Percentiles rank a stretch among this genome's conserved stretches.
These are phyloP conservation scores for Salvator merianae DNA, from an alignment of 2,113 vertebrate species.

Conservation along the genomic window DNA sequence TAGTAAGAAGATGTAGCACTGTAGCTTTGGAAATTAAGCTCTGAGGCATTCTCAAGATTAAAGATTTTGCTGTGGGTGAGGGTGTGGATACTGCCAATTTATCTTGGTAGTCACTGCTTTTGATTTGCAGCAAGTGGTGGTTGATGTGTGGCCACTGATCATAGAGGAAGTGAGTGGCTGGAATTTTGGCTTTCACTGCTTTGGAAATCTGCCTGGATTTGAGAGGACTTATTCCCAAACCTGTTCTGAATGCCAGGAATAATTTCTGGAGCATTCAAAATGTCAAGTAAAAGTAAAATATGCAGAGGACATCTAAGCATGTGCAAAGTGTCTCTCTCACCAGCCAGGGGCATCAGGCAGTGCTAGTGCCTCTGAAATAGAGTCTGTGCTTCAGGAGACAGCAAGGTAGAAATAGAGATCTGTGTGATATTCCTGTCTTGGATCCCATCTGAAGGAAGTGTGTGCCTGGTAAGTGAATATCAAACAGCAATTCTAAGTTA, in stretches of 20 bases:
- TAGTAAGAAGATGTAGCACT: not conserved
- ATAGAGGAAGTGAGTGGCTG: not conserved
- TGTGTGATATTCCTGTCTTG: not conserved
- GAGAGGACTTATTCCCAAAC: not conserved
- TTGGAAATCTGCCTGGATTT: conserved; percentile 27
- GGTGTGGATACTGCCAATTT: not conserved
- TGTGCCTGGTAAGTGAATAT: not conserved
- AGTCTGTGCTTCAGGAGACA: not conserved
- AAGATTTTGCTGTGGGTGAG: not conserved
- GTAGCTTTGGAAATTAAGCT: not conserved
- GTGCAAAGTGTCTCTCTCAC: not conserved
- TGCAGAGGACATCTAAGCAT: not conserved
- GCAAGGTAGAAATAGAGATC: not conserved
- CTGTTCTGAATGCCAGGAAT: not conserved
- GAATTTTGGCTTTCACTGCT: not conserved
- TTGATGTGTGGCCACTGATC: not conserved
- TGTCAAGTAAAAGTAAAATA: not conserved
- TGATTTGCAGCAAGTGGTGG: not conserved
- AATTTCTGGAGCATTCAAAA: not conserved
- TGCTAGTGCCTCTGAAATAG: not conserved
- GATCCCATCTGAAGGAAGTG: not conserved
- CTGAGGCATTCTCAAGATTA: not conserved
- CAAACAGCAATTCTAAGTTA: not conserved
- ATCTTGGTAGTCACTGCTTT: not conserved
- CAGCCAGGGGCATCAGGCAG: not conserved